Conservation (phyloP, 1,140 invertebrate species). For the Cheumatopsyche charites region DNA sequence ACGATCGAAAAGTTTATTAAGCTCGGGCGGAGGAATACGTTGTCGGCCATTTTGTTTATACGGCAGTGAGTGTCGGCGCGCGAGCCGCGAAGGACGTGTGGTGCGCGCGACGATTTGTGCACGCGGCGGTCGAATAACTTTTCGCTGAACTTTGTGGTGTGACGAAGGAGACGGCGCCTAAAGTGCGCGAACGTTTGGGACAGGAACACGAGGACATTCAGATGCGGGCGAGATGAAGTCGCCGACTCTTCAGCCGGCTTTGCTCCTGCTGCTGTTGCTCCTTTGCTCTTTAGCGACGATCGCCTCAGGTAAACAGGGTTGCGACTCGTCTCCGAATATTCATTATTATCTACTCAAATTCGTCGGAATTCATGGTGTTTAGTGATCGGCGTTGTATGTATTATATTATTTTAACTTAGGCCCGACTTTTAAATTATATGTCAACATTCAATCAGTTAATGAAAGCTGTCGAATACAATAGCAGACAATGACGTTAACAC, state of each 20-base stretch:
- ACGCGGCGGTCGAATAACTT: background rate
- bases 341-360: no score
- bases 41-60: conserved; percentile 47
- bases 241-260: conserved; percentile 3
- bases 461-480: no score
- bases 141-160: no score
- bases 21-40: conserved; percentile 41
- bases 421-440: no score
- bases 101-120: background rate
- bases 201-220: background rate
- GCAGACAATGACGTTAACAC: no score
- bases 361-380: no score
- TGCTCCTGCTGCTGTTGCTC: conserved; percentile 20
- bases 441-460: no score
- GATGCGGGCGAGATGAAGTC: conserved; percentile 21
- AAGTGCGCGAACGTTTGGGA: background rate
- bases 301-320: conserved; percentile 21
- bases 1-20: background rate
- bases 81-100: background rate
- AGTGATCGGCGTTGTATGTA: no score
- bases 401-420: no score
- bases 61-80: conserved; percentile 40
- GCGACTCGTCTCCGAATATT: background rate
- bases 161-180: background rate
- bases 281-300: background rate